These are phyloP conservation scores for Melangyna quadrimaculata DNA, from an alignment of 2,888 invertebrate genomes.

Conservation along the genomic window DNA sequence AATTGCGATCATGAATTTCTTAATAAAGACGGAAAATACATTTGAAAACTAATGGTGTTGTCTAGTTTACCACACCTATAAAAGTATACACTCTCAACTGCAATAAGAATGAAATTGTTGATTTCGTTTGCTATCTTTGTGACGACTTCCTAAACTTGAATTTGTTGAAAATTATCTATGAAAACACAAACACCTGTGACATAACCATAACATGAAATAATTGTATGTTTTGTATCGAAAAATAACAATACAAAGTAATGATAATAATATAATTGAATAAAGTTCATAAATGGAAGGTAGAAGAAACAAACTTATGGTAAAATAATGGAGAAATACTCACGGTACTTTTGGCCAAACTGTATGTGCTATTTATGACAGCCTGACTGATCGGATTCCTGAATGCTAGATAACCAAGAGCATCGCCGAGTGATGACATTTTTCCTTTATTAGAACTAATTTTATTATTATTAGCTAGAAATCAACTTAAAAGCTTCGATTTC, in stretches of 20 bases:
- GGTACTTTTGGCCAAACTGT: slow-evolving; percentile 74
- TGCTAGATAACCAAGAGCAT: slow-evolving; percentile 77
- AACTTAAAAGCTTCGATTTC: neutral
- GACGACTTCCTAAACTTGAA: too few species aligned
- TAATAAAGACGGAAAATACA: too few species aligned
- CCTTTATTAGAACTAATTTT: slow-evolving; percentile 24
- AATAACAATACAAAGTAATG: slow-evolving; percentile 1
- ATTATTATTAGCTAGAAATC: neutral
- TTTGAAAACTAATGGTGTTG: too few species aligned
- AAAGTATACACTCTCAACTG: too few species aligned
- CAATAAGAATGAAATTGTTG: too few species aligned
- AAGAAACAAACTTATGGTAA: slow-evolving; percentile 24
- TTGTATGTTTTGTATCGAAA: neutral
- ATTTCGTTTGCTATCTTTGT: too few species aligned
- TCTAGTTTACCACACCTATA: too few species aligned
- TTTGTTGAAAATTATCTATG: too few species aligned
- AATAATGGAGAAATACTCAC: slow-evolving; percentile 73
- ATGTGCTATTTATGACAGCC: slow-evolving; percentile 74
- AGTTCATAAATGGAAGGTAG: neutral
- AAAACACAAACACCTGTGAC: neutral
- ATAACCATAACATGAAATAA: neutral
- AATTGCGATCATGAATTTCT: too few species aligned
- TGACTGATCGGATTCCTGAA: slow-evolving; percentile 79
- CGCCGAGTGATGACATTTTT: slow-evolving; percentile 75
- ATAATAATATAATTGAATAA: slow-evolving; percentile 68